Conservation (phyloP, 2,113 vertebrate species). For the Mustela lutreola region DNA sequence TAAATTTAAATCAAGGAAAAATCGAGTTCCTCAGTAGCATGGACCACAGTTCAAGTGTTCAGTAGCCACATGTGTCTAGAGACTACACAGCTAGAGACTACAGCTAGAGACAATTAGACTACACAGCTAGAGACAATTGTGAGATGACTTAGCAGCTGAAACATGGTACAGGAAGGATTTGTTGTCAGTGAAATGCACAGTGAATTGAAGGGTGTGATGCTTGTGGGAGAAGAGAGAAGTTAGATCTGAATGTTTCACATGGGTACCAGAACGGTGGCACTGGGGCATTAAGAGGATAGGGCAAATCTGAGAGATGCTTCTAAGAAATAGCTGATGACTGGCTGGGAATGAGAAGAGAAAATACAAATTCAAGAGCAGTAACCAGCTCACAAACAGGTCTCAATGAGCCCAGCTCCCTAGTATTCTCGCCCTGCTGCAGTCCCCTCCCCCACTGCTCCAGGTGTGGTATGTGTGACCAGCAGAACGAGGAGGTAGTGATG, state of each 20-base stretch:
- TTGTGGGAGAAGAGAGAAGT: neutral
- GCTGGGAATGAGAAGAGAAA: neutral
- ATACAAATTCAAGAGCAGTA: neutral
- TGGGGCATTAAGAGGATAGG: neutral
- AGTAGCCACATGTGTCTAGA: neutral
- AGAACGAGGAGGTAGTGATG: neutral
- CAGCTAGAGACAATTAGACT: neutral
- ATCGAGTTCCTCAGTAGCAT: neutral
- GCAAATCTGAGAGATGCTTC: neutral
- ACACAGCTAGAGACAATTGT: neutral
- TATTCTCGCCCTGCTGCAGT: neutral
- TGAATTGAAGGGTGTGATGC: neutral
- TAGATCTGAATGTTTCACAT: neutral
- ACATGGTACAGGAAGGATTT: neutral
- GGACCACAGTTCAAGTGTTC: neutral
- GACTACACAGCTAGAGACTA: neutral
- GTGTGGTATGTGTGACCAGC: neutral
- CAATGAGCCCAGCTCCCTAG: neutral
- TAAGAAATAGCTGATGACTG: neutral
- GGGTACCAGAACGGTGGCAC: neutral
- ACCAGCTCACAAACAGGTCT: neutral
- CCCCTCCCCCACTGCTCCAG: neutral
- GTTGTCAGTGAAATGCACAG: neutral
- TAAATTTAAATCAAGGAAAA: slow-evolving; percentile 11
- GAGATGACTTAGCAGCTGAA: neutral